Evolutionary conservation across 1,140 invertebrate species (phyloP), one percentile per base, ranked within the genome.

Genomic region (Zaprionus capensis): DNA sequence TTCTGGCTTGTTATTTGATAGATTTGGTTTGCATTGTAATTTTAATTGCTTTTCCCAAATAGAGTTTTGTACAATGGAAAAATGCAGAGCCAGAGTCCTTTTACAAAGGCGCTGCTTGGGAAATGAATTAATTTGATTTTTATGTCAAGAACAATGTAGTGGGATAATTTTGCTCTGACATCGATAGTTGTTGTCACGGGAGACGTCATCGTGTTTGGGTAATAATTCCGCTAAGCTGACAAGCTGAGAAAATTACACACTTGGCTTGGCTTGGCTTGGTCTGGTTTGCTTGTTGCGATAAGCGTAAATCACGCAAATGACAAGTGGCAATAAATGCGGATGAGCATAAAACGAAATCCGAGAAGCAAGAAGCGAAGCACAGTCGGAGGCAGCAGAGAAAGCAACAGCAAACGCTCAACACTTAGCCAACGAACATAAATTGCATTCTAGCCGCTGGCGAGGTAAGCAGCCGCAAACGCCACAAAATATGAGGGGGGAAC

Each of bases 271-370:
- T 6, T 46, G 41, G 41, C 41, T 49, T 12, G 46, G 7, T 22
- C 7, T 12, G 20, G 9, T 22, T 22, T 51, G 46, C 2, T 41
- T 78, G 65, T 64, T 67, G 38, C 81, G 84, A 84, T 88, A 87
- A 88, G 87, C 85, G 83, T 87, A 87, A 88, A 87, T 87, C 83
- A 84, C 74, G 79, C 74, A 87, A 87, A 84, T 88, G 83, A 88
- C 83, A 86, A 88, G 83, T 83, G 73, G 72, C 80, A 83, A 88
- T 86, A 86, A 86, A 71, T 79, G 70, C 57, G 68, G 63, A 78
- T 62, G 41, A 74, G 61, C 68, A 73, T 86, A 75, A 71, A 80
- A 80, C 71, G 56, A 72, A 83, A 76, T 64, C 63, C 41, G 41
- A 46, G 31, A n/a, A 70, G 51, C 41, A 69, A 66, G 55, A 53